A percentile compares a stretch with the other conserved stretches of the same genome.
phyloP scores from a whole-genome alignment of 2,797 vertebrate species.

The Taeniopygia guttata region DNA sequence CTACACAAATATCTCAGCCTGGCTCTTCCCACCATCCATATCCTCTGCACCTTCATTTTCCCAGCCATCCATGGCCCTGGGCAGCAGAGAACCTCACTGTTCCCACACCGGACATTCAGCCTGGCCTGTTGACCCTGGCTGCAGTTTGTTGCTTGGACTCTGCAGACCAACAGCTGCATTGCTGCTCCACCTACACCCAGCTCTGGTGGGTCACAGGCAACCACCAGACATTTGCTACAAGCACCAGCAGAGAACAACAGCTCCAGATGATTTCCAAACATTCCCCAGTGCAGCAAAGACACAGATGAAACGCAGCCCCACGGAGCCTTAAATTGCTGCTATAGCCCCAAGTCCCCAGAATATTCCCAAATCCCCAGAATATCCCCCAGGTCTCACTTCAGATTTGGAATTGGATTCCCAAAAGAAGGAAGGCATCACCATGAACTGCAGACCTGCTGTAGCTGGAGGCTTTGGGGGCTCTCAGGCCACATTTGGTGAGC shows the following conservation, averaged over 20 bases:
- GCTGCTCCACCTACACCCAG: background rate
- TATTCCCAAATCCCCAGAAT: background rate
- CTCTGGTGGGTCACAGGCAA: background rate
- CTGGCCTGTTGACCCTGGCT: background rate
- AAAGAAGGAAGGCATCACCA: background rate
- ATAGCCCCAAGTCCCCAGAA: background rate
- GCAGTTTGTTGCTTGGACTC: background rate
- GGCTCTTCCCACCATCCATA: background rate
- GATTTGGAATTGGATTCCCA: background rate
- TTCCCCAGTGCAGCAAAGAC: background rate
- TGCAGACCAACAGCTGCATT: background rate
- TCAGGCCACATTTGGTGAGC: background rate
- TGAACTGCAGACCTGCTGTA: background rate
- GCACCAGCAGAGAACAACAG: background rate
- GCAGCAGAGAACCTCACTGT: background rate
- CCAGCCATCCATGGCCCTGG: rapidly evolving
- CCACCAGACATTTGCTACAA: background rate
- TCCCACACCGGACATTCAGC: background rate
- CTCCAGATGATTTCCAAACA: background rate
- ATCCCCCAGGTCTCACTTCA: background rate
- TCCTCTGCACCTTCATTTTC: background rate
- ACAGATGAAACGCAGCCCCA: background rate
- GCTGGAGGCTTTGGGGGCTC: background rate
- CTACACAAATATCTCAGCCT: background rate
- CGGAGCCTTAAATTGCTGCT: background rate